Evolutionary conservation across 2,888 invertebrate species (phyloP), one percentile per base, ranked within the genome.

Genomic region (Caenorhabditis wallacei): DNA sequence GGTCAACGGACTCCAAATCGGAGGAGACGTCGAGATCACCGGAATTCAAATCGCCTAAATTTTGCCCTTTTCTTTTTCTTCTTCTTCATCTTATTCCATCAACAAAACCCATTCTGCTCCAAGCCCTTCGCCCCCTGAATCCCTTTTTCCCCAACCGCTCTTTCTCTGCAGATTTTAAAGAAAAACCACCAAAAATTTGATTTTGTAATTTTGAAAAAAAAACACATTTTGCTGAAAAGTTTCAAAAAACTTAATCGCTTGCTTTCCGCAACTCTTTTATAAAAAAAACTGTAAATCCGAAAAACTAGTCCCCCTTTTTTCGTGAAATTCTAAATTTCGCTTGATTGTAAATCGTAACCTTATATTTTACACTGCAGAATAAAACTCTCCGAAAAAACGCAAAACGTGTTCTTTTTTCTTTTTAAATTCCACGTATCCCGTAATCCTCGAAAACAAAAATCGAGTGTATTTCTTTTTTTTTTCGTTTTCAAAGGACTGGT

Each of bases 1-100:
- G 72, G 80, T 92, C 75, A 89, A 89, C 72, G 91, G 91, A 37
- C 88, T 91, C 20, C 91, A 91, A 79, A 91, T 91, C 80, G 90
- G 89, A 57, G 91, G 89, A 68, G 92, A 92, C 80, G 88, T 91
- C 75, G 91, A 91, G 80, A 85, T 92, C 83, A 86, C 85, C 70
- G 90, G 90, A 76, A 90, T 91, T 76, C 89, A 89, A 78, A 84
- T 90, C 78, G 87, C 82, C 59, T 88, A 88, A 87, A 66, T 53
- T 69, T 71, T 59, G 61, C 63, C 37, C 20, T 18, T 20, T 26
- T n/a, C 13, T 40, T 13, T 16, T 20, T 40, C 22, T 26, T 24
- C 40, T 35, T 35, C 35, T 18, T 51, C 40, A 18, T 13, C 26
- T 30, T 53, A 37, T 68, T 37, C 35, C 56, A 51, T 22, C 37